Percentiles rank a stretch among this genome's conserved stretches.
Evolutionary conservation across 2,797 vertebrate genomes (phyloP).

Genomic region (Sebastes goodei): DNA sequence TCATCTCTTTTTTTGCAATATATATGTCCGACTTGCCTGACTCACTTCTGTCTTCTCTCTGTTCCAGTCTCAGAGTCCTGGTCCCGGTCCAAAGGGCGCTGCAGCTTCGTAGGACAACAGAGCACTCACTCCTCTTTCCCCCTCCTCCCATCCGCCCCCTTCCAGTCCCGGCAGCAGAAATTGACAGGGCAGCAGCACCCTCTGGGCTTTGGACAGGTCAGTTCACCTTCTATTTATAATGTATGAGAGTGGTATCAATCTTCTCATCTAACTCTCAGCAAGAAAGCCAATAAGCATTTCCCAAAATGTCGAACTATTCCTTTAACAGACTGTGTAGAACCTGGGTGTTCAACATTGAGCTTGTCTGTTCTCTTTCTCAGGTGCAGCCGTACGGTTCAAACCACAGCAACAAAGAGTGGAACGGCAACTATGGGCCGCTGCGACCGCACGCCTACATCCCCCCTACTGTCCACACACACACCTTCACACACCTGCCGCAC

Average conservation of each 20-base stretch:
- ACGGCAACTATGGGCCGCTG: constrained; percentile 90
- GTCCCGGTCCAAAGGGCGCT: constrained; percentile 91
- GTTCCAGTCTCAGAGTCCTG: constrained; percentile 82
- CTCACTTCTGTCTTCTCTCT: constrained; percentile 24
- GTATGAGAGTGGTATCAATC: no score
- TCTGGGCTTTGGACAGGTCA: constrained; percentile 91
- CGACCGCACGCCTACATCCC: constrained; percentile 92
- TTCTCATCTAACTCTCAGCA: no score
- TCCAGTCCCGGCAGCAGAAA: constrained; percentile 86
- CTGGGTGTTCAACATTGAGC: not conserved
- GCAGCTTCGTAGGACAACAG: constrained; percentile 83
- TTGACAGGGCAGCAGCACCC: constrained; percentile 85
- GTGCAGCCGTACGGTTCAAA: constrained; percentile 90
- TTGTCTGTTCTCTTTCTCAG: constrained; percentile 64
- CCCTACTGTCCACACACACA: constrained; percentile 85
- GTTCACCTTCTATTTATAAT: constrained; percentile 1
- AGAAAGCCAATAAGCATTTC: no score
- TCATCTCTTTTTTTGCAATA: not conserved
- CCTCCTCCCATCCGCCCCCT: constrained; percentile 80
- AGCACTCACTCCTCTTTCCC: constrained; percentile 81
- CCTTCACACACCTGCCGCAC: constrained; percentile 88
- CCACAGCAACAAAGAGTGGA: constrained; percentile 91
- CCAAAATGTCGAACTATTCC: no score
- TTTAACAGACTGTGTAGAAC: no score
- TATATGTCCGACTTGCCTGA: not conserved